Conservation (phyloP, 2,888 invertebrate species). For the Cryptophagus acutangulus region DNA sequence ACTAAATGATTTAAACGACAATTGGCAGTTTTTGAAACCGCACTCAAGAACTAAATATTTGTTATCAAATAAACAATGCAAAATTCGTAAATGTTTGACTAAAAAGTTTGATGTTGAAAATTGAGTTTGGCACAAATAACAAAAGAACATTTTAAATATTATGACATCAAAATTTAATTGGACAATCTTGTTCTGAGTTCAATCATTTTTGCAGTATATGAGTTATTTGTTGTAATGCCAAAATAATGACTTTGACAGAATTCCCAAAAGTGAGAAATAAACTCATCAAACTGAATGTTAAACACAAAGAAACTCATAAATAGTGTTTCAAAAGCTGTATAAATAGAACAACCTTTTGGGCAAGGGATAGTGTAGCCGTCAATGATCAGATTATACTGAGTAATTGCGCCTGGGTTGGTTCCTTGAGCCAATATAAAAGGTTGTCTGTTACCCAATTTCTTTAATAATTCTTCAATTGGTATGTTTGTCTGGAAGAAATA, state of each 20-base stretch:
- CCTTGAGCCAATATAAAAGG: too few species aligned
- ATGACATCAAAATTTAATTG: too few species aligned
- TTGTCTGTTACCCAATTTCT: too few species aligned
- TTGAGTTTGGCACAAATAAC: neutral
- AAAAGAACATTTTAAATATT: neutral
- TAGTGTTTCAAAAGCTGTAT: neutral
- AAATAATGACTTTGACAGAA: neutral
- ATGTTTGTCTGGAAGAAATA: too few species aligned
- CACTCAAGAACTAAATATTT: neutral
- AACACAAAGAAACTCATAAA: neutral
- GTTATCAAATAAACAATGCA: neutral
- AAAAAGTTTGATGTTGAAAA: neutral
- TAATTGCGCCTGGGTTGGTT: too few species aligned
- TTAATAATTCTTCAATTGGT: too few species aligned
- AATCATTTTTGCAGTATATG: neutral
- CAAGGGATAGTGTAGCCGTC: too few species aligned
- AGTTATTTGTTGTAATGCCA: neutral
- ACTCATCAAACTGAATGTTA: neutral
- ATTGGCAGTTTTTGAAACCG: neutral
- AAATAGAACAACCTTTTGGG: too few species aligned
- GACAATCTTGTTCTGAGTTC: neutral
- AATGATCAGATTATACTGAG: too few species aligned
- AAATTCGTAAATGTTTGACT: neutral
- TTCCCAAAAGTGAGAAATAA: neutral
- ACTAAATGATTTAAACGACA: neutral